Percentiles rank a stretch among this genome's conserved stretches.
phyloP scores from a whole-genome alignment of 2,797 vertebrate genomes.

The Gadopsis marmoratus region DNA sequence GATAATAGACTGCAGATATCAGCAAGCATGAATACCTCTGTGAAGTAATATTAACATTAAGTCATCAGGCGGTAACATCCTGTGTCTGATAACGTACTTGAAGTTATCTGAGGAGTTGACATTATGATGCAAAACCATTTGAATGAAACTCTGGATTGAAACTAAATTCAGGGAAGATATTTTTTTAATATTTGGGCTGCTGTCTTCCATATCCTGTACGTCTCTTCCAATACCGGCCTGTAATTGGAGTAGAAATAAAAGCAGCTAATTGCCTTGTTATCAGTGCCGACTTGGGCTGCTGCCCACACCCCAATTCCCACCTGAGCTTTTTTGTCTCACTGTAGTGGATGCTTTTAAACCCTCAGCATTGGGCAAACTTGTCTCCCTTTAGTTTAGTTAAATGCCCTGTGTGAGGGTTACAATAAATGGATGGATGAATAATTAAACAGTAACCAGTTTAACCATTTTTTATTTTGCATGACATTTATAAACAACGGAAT shows the following conservation, averaged over 20 bases:
- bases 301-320: slow-evolving; percentile 43
- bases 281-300: slow-evolving; percentile 20
- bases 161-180: not conserved
- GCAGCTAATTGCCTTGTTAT: slow-evolving; percentile 60
- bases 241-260: slow-evolving; percentile 62
- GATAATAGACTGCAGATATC: not conserved
- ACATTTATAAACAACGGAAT: slow-evolving; percentile 23
- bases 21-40: not conserved
- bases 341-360: slow-evolving; percentile 17
- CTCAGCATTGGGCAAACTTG: not conserved
- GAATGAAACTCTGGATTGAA: not conserved
- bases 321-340: slow-evolving; percentile 31
- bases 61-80: not conserved
- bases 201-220: not conserved
- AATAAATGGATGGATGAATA: not conserved
- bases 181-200: not conserved
- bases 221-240: not conserved
- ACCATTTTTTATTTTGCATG: slow-evolving; percentile 8
- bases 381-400: not conserved
- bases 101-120: not conserved
- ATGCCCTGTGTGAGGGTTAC: not conserved
- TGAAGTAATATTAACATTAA: not conserved
- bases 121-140: not conserved
- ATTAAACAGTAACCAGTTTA: slow-evolving; percentile 29
- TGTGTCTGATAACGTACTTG: not conserved